Evolutionary conservation across 1,140 invertebrate species (phyloP), one percentile per base, ranked within the genome.

Genomic region (Danaus melanippus): DNA sequence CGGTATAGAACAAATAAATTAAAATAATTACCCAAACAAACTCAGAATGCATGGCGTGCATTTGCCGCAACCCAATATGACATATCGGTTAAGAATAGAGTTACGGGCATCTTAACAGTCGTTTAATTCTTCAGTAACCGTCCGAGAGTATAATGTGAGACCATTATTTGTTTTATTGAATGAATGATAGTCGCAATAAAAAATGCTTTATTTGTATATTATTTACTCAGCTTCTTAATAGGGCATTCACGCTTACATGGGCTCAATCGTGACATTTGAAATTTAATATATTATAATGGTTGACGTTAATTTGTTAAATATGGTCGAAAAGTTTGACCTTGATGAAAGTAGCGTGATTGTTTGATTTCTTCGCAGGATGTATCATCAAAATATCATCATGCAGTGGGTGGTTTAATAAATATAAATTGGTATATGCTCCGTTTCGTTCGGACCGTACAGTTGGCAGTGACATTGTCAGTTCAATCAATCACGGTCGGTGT

Each of bases 71-170:
- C 43, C 43, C 47, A 42, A 64, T 71, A 73, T 76, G 71, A 80
- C 75, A 77, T 71, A 76, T 74, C 69, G 64, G 50, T 64, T 62
- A 67, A 70, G 66, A 78, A 76, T 80, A 73, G 74, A 74, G 58
- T 71, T 64, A 72, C 54, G 63, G 56, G 21, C 64, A 39, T 46
- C 60, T 53, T 60, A 63, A 68, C 56, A 54, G 46, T 58, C 56
- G 52, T 68, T 72, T 68, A 66, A 67, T 64, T 71, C 58, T 62
- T 60, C 57, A 48, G 52, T 59, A 67, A 56, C 67, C 64, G 66
- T 71, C 67, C 68, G 53, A 58, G 53, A 62, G 51, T 67, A 72
- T 70, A 67, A 64, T 61, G 44, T 49, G 53, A 46, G 53, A 49
- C 60, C 64, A 60, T 73, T 68, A 58, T 53, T 40, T 48, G 50